A percentile compares a stretch with the other conserved stretches of the same genome.
Conservation (phyloP, 2,888 invertebrate species). For the Drosophila barbarae region DNA sequence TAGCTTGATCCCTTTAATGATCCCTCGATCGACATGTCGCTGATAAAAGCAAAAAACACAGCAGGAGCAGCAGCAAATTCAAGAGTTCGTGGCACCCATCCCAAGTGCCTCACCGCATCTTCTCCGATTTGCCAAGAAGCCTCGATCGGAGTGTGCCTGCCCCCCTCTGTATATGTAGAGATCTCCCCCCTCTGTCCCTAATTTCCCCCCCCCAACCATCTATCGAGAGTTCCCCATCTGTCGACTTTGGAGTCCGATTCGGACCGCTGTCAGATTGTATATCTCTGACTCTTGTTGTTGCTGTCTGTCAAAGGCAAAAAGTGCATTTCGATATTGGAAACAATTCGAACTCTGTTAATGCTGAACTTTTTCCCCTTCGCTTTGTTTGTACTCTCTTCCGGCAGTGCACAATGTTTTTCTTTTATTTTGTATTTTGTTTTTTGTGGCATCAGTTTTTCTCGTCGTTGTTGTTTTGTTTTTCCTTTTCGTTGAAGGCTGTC, state of each 20-base stretch:
- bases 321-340: conserved; percentile 65
- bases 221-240: conserved; percentile 38
- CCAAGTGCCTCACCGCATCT: conserved; percentile 30
- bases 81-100: neutral
- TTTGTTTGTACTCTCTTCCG: conserved; percentile 64
- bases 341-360: conserved; percentile 58
- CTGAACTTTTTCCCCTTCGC: conserved; percentile 36
- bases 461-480: conserved; percentile 31
- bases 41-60: conserved; percentile 6
- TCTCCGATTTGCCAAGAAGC: conserved; percentile 42
- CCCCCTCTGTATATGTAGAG: conserved; percentile 1
- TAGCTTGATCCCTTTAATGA: conserved; percentile 25
- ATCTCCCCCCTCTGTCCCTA: conserved; percentile 8
- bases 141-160: conserved; percentile 31
- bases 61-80: neutral
- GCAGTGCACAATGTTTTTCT: conserved; percentile 62
- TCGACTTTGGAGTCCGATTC: conserved; percentile 38
- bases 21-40: conserved; percentile 12
- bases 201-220: neutral
- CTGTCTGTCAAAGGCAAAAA: conserved; percentile 67
- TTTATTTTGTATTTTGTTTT: conserved; percentile 18
- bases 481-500: conserved; percentile 48
- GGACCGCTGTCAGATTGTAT: conserved; percentile 64
- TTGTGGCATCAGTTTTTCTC: conserved; percentile 65
- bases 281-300: conserved; percentile 52